phyloP scores from a whole-genome alignment of 1,140 invertebrate genomes.

The Plutomurus gul region DNA sequence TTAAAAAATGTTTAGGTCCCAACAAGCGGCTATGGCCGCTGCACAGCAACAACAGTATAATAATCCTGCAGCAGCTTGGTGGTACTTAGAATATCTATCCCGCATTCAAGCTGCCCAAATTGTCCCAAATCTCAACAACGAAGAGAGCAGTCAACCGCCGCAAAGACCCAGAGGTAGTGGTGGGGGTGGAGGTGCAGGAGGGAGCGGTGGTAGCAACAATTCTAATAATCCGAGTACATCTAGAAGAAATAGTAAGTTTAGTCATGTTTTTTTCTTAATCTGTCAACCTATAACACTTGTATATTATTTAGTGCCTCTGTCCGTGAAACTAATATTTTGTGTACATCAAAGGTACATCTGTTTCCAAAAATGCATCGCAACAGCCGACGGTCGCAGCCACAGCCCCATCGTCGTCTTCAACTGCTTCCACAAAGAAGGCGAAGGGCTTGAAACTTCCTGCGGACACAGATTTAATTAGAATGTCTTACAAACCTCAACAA shows the following conservation, averaged over 20 bases:
- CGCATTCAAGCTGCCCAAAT: constrained; percentile 51
- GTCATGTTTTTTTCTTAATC: background rate
- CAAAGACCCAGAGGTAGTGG: background rate
- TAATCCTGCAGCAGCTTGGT: constrained; percentile 47
- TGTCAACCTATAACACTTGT: background rate
- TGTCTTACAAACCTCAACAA: constrained; percentile 25
- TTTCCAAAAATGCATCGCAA: background rate
- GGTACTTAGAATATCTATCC: constrained; percentile 50
- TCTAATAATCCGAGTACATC: constrained; percentile 6
- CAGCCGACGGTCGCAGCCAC: background rate
- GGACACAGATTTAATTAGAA: constrained; percentile 47
- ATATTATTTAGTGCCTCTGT: background rate
- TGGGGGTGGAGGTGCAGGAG: background rate
- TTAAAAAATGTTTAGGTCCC: no score
- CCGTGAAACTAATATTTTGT: background rate
- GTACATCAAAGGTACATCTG: background rate
- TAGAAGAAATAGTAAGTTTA: constrained; percentile 6
- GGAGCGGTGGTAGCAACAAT: background rate
- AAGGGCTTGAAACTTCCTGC: constrained; percentile 44
- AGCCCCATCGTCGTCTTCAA: background rate
- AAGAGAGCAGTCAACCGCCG: background rate
- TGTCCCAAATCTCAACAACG: constrained; percentile 19
- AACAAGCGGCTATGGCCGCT: constrained; percentile 8
- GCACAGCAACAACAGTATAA: constrained; percentile 28
- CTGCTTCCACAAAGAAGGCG: background rate